Evolutionary conservation across 2,888 invertebrate species (phyloP).

Genomic region (Agrochola circellaris): DNA sequence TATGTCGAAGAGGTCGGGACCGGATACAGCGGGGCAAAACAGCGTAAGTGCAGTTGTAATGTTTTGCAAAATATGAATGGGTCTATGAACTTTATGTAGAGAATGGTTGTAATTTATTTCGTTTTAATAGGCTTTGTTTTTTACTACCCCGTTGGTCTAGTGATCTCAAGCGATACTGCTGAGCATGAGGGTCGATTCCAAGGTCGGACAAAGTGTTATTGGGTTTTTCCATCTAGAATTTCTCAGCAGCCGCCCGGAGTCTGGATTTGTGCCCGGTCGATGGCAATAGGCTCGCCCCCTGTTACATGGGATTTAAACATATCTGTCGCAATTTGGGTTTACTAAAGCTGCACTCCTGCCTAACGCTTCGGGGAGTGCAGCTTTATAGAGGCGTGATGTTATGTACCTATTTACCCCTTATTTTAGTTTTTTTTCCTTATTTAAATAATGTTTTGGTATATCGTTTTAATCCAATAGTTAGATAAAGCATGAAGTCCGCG

Average conservation of each 20-base stretch:
- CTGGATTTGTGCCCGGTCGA: neutral
- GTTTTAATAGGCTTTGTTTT: neutral
- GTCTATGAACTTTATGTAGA: neutral
- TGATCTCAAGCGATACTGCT: neutral
- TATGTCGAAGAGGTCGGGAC: slow-evolving; percentile 35
- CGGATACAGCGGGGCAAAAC: slow-evolving; percentile 9
- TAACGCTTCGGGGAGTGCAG: neutral
- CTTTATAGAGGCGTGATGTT: neutral
- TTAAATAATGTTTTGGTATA: neutral
- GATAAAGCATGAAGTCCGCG: neutral
- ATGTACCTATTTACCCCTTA: neutral
- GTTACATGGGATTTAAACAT: neutral
- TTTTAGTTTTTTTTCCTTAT: neutral
- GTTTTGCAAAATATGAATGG: slow-evolving; percentile 17
- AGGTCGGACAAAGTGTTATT: neutral
- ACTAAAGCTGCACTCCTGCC: neutral
- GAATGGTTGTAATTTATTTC: neutral
- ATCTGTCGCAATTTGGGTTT: neutral
- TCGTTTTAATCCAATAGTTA: too few relatives aligned
- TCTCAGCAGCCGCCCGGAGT: neutral
- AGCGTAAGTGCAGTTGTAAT: slow-evolving; percentile 19
- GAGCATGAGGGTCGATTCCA: neutral
- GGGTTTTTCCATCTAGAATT: neutral
- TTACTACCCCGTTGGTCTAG: neutral
- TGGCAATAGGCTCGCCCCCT: neutral